These are phyloP conservation scores for Sitobion miscanthi DNA, from an alignment of 1,140 invertebrate species.

Conservation along the genomic window DNA sequence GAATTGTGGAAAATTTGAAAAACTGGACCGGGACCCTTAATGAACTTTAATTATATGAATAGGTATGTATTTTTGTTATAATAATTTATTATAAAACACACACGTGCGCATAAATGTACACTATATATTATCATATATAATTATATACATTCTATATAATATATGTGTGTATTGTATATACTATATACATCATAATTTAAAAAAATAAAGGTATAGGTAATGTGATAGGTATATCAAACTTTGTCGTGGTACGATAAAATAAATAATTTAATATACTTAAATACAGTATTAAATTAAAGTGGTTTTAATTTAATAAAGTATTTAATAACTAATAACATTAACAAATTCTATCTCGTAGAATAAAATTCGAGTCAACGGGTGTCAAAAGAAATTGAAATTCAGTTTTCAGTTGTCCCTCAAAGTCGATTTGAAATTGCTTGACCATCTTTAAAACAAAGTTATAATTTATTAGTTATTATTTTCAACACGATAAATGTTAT, in stretches of 20 bases:
- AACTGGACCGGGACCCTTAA: too few relatives aligned
- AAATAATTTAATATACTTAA: not conserved
- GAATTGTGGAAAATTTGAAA: too few relatives aligned
- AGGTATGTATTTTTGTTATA: not conserved
- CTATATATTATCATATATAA: not conserved
- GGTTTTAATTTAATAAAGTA: not conserved
- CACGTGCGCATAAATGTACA: not conserved
- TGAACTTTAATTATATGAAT: too few relatives aligned
- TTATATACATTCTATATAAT: too few relatives aligned
- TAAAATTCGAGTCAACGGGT: conserved; percentile 62
- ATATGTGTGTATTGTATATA: not conserved
- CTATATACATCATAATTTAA: not conserved
- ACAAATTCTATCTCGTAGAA: conserved; percentile 35
- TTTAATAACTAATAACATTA: not conserved
- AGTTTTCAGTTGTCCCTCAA: conserved; percentile 72
- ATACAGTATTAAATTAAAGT: not conserved
- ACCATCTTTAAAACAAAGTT: conserved; percentile 67
- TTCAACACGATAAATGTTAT: too few relatives aligned
- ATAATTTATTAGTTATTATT: not conserved
- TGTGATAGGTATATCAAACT: not conserved
- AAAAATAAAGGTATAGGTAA: not conserved
- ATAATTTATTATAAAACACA: not conserved
- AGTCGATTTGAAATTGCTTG: conserved; percentile 73
- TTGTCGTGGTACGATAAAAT: not conserved
- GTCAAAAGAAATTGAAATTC: conserved; percentile 80